phyloP scores from a whole-genome alignment of 2,888 invertebrate species.

The Agrochola lychnidis region DNA sequence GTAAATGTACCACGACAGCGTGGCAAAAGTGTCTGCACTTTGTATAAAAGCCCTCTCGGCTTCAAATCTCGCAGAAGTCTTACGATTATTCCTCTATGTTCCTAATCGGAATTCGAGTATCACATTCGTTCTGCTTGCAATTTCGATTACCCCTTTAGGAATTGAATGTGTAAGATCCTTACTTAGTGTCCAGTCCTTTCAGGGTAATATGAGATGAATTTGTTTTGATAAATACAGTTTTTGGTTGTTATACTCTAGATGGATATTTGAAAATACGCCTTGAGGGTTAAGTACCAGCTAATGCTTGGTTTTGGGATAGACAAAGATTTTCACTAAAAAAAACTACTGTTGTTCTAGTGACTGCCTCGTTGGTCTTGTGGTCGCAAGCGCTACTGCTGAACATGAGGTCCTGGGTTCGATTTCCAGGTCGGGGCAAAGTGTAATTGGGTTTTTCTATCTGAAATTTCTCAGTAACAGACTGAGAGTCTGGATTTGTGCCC shows the following conservation, averaged over 20 bases:
- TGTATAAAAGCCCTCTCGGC: slow-evolving; percentile 18
- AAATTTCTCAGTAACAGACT: too few species aligned
- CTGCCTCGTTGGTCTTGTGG: too few species aligned
- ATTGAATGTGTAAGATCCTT: slow-evolving; percentile 21
- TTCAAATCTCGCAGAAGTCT: slow-evolving; percentile 22
- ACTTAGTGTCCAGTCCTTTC: slow-evolving; percentile 14
- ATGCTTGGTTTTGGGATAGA: neutral
- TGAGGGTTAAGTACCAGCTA: neutral
- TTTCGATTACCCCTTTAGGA: slow-evolving; percentile 40
- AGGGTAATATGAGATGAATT: neutral
- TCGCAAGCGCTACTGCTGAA: too few species aligned
- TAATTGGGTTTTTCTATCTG: too few species aligned
- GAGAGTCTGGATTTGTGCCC: too few species aligned
- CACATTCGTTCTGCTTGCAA: slow-evolving; percentile 21
- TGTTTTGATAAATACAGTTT: neutral
- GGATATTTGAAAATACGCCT: neutral
- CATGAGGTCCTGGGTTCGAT: too few species aligned
- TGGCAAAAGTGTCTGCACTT: slow-evolving; percentile 7
- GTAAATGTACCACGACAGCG: neutral
- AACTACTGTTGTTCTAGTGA: too few species aligned
- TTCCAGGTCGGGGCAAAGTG: too few species aligned
- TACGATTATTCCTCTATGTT: slow-evolving; percentile 35
- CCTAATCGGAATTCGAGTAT: slow-evolving; percentile 38
- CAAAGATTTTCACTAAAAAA: neutral
- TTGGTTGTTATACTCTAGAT: neutral